Base-by-base conservation (phyloP, 2,797 vertebrate genomes). In the Epinephelus coioides region DNA sequence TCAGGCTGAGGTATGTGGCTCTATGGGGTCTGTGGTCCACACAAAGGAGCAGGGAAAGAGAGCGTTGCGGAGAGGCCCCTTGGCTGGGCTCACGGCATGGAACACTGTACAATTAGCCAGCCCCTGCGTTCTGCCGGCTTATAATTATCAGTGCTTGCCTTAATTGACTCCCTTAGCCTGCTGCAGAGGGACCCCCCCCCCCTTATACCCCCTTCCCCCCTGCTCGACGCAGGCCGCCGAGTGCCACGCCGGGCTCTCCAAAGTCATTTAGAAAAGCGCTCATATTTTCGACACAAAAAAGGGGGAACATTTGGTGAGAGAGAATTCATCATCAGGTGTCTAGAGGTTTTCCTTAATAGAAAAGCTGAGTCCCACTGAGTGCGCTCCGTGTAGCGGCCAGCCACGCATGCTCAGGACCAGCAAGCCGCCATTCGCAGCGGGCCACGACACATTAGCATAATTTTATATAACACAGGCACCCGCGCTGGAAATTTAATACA, bases 311-410 rank as follows among this genome's bases (percentile, higher is more conserved):
- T 99, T 98, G 97, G 97, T 96, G 97, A 97, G 97, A 97, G 97
- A 98, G 97, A 98, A 99, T 99, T 99, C 97, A 99, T 99, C 98
- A 98, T 99, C 97, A 98, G 97, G 97, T 98, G 98, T 98, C 98
- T 98, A 97, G 97, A 99, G 97, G 97, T 98, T 95, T 99, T 98
- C 97, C 97, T 97, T 98, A 99, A 98, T 99, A 99, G 98, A 98
- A 99, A 99, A 98, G 97, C 97, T 97, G 97, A 97, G 97, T 98
- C 98, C 98, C 97, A 98, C 97, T 96, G 97, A 97, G 97, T 94
- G 96, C 94, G 94, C 97, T 97, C 96, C 95, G 95, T 97, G 97
- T 97, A 97, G 95, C 96, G 97, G 97, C 97, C 97, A 98, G 97
- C 96, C 97, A 97, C 97, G 97, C 97, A 97, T 97, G 97, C 97